Evolutionary conservation across 2,888 invertebrate species (phyloP), one percentile per base, ranked within the genome.

Genomic region (Drosophila tanythrix): DNA sequence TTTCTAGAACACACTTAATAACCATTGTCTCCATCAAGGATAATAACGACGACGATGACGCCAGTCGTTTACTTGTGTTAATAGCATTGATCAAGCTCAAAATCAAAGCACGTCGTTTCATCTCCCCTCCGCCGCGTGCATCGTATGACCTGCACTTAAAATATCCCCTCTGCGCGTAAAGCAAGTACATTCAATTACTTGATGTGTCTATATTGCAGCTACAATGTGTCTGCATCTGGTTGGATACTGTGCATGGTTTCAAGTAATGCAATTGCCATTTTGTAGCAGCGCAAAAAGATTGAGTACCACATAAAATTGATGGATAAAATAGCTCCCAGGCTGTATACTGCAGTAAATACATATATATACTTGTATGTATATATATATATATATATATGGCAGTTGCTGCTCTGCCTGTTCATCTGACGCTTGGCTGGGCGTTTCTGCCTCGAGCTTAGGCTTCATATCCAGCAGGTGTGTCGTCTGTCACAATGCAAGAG

Each of bases 171-270:
- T 57, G 65, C 51, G 64, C 66, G 70, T 66, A 64, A 58, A 60
- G 69, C 74, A 77, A 85, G 76, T 77, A 83, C 79, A 88, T 88
- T 88, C 86, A 87, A 90, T 87, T 87, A 87, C 89, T 83, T 81
- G 86, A 88, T 90, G 90, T 74, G 77, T 88, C 79, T 82, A 81
- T 81, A 64, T 75, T 51, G 76, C 73, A 76, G 66, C 51, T 68
- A 80, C 78, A 82, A 75, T 88, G 88, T 89, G 67, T 70, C 70
- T 74, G 63, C 70, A 50, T 57, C 50, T 61, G 35, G 56, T 58
- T 51, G 48, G 43, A 46, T 56, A 36, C 35, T 43, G 51, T 51
- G 25, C 50, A 36, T 33, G 52, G 68, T 55, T 58, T 55, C 62
- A 51, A 66, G 66, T 65, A 65, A 70, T 73, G 83, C 90, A 88